phyloP scores from a whole-genome alignment of 2,113 vertebrate species.

The Eurystomus gularis region DNA sequence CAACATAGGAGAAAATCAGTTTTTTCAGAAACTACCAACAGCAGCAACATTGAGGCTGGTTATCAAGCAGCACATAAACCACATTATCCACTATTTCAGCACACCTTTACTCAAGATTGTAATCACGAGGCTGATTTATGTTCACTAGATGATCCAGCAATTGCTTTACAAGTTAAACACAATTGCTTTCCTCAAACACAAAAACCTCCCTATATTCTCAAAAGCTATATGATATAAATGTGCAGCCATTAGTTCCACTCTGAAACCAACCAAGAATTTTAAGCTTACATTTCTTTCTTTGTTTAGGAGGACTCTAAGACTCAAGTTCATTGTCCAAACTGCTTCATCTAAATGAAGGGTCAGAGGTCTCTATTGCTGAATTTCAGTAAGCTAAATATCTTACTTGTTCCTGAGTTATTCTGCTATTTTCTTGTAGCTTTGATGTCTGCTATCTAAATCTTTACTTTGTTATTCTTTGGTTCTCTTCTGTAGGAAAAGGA shows the following conservation, averaged over 20 bases:
- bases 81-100: not conserved
- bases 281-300: not conserved
- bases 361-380: not conserved
- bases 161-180: not conserved
- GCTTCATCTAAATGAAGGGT: not conserved
- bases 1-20: not conserved
- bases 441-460: not conserved
- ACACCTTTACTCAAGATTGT: not conserved
- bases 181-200: not conserved
- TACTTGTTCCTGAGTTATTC: not conserved
- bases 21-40: not conserved
- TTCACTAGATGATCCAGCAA: not conserved
- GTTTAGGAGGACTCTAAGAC: not conserved
- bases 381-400: not conserved
- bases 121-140: not conserved
- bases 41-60: fast-evolving
- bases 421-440: not conserved
- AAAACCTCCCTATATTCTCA: not conserved
- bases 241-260: not conserved
- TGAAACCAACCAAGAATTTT: not conserved
- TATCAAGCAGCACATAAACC: not conserved
- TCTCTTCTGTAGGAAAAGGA: not conserved
- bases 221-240: not conserved
- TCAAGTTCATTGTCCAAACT: not conserved
- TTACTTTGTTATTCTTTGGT: not conserved